Percentiles rank a stretch among this genome's conserved stretches.
Conservation (phyloP, 1,140 invertebrate species). For the Berghia stephanieae region DNA sequence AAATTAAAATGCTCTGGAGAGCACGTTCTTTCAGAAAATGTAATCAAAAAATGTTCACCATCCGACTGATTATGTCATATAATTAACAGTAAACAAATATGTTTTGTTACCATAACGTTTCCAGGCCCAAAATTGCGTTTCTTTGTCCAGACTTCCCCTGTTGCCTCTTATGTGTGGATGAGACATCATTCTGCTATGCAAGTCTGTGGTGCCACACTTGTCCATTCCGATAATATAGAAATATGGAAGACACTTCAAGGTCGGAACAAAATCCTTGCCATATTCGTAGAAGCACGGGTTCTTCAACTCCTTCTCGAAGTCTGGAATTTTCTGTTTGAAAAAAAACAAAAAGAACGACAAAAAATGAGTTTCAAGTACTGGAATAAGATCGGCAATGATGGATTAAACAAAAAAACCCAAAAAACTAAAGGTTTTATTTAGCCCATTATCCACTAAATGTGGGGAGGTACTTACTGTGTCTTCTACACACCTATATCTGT, state of each 20-base stretch:
- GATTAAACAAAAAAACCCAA: not conserved
- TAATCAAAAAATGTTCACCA: not conserved
- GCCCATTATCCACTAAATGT: not conserved
- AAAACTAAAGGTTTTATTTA: not conserved
- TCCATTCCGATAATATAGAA: slow-evolving; percentile 58
- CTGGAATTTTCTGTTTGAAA: slow-evolving; percentile 4
- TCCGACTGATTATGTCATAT: too few species aligned
- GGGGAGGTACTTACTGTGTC: too few species aligned
- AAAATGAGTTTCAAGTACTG: not conserved
- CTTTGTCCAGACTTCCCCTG: slow-evolving; percentile 45
- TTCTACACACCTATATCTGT: too few species aligned
- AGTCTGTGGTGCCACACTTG: slow-evolving; percentile 58
- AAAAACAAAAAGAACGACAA: not conserved
- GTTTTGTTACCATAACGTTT: slow-evolving; percentile 46
- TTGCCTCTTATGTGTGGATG: slow-evolving; percentile 50
- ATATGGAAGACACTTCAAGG: slow-evolving; percentile 57
- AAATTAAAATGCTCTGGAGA: not conserved
- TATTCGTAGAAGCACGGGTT: slow-evolving; percentile 11
- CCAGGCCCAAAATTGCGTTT: slow-evolving; percentile 57
- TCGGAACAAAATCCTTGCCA: not conserved
- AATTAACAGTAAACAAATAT: too few species aligned
- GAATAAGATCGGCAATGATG: not conserved
- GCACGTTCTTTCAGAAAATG: not conserved
- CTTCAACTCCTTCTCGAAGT: slow-evolving; percentile 5
- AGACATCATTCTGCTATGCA: slow-evolving; percentile 47